phyloP scores from a whole-genome alignment of 2,797 vertebrate genomes.

The Aldrovandia affinis region DNA sequence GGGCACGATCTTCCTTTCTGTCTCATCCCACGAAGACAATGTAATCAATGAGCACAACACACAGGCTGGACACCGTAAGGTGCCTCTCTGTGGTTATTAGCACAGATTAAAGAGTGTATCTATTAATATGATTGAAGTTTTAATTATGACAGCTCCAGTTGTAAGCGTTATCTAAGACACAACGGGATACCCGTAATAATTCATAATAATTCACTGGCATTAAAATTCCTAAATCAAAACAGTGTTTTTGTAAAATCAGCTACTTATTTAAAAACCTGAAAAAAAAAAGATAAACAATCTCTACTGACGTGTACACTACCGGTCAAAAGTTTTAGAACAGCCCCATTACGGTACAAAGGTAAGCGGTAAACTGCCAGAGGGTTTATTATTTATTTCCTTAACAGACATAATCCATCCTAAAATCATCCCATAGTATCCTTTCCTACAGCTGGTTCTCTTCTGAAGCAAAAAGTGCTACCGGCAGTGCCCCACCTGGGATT shows the following conservation, averaged over 20 bases:
- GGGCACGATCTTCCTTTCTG: not conserved
- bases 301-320: too few relatives aligned
- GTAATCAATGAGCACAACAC: constrained; percentile 5
- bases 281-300: not conserved
- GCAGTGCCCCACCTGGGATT: too few relatives aligned
- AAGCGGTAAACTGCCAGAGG: too few relatives aligned
- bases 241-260: not conserved
- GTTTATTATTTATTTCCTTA: too few relatives aligned
- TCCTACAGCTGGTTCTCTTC: too few relatives aligned
- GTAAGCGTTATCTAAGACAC: not conserved
- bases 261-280: not conserved
- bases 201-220: not conserved
- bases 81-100: constrained; percentile 2
- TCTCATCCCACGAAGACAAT: not conserved
- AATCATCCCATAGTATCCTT: too few relatives aligned
- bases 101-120: not conserved
- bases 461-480: too few relatives aligned
- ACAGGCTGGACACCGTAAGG: not conserved
- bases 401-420: too few relatives aligned
- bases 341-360: too few relatives aligned
- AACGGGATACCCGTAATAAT: not conserved
- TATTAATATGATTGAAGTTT: not conserved
- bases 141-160: not conserved
- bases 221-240: not conserved
- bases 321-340: too few relatives aligned